Conservation (phyloP, 2,888 invertebrate species). For the Alsophila aescularia region DNA sequence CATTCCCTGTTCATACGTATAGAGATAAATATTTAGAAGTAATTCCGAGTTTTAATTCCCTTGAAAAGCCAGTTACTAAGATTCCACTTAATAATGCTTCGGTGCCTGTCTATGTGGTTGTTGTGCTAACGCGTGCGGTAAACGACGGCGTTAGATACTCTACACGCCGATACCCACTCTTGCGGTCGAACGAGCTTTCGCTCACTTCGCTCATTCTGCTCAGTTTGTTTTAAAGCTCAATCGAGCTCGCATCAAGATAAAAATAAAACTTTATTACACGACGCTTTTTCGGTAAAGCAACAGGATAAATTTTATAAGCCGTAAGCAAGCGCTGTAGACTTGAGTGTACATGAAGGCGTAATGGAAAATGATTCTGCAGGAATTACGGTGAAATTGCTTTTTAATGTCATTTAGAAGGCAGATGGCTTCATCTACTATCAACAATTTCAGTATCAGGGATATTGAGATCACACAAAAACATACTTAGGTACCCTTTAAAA, state of each 20-base stretch:
- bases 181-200: slow-evolving; percentile 19
- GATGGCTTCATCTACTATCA: background rate
- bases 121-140: slow-evolving; percentile 15
- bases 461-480: background rate
- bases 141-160: slow-evolving; percentile 15
- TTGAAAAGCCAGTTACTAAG: background rate
- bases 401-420: slow-evolving; percentile 1
- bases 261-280: slow-evolving; percentile 10
- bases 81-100: background rate
- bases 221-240: slow-evolving; percentile 5
- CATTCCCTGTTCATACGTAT: background rate
- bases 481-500: no score
- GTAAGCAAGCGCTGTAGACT: background rate
- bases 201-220: slow-evolving; percentile 1
- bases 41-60: background rate
- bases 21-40: background rate
- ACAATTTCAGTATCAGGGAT: background rate
- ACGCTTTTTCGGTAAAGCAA: background rate
- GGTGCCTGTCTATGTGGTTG: background rate
- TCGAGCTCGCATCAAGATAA: slow-evolving; percentile 6
- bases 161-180: slow-evolving; percentile 5
- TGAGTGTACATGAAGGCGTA: background rate
- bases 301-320: slow-evolving; percentile 1
- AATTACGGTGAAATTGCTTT: slow-evolving; percentile 12
- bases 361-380: slow-evolving; percentile 1